Base-by-base conservation (phyloP, 1,140 invertebrate genomes). In the Sarcophaga peregrina region DNA sequence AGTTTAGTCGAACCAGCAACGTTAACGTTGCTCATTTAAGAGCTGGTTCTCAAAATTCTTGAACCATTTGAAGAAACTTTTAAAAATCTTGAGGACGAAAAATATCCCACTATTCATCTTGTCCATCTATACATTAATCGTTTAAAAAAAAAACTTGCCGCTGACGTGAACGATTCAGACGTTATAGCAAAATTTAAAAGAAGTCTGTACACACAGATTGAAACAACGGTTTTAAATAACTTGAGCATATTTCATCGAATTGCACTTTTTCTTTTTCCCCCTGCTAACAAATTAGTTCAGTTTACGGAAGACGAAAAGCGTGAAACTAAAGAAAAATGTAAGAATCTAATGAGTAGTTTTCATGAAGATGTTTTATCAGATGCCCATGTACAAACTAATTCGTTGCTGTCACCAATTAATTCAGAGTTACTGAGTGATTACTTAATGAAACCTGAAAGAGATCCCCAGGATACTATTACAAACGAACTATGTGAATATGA, bases 261-360 rank as follows among this genome's bases (percentile, higher is more conserved):
- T 74, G 85, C 84, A 37, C 54, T 82, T 83, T 85, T 82, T 5
- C 72, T 85, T 2, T 85, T 85, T 25, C 85, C 85, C 10, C 84
- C 85, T 11, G 83, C 84, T 8, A 85, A 84, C 80, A 68, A 82
- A 52, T 50, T 85, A 46, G n/a, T 85, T 25, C 75, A 83, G 46
- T 85, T 83, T 80, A 58, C 72, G 17, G 45, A 83, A 25, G 25
- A 3, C 0, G 83, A 85, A 47, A 83, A 82, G 17, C 58, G 84
- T 7, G 25, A 25, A 8, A 54, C 80, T 17, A 37, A 17, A 52
- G 74, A 45, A 72, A 37, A n/a, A n/a, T n/a, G n/a, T n/a, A n/a
- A n/a, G n/a, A n/a, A n/a, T n/a, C n/a, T n/a, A n/a, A n/a, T n/a
- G 20, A 17, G 58, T 52, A 37, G 3, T 37, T 13, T 5, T 25